phyloP scores from a whole-genome alignment of 2,113 vertebrate species.

The Chitala chitala region DNA sequence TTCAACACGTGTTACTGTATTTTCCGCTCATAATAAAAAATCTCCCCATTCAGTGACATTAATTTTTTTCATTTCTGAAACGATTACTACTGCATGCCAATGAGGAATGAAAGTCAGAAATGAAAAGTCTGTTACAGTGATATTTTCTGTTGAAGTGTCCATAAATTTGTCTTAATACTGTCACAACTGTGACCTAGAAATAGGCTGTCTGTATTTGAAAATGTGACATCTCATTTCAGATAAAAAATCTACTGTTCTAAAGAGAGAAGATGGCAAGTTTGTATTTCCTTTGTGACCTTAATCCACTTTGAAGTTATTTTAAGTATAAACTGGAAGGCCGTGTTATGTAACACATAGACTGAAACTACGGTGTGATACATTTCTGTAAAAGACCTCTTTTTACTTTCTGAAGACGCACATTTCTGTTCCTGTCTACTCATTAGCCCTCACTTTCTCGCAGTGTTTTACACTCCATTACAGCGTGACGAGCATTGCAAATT shows the following conservation, averaged over 20 bases:
- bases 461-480: conserved; percentile 4
- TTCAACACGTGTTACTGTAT: no score
- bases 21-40: no score
- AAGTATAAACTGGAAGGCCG: conserved; percentile 11
- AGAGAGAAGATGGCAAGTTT: conserved; percentile 12
- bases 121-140: not conserved
- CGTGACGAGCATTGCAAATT: conserved; percentile 10
- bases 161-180: not conserved
- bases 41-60: no score
- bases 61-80: not conserved
- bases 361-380: not conserved
- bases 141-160: not conserved
- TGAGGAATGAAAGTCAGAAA: not conserved
- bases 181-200: not conserved
- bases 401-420: not conserved
- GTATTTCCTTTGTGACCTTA: conserved; percentile 12
- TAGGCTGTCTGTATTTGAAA: conserved; percentile 2
- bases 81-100: not conserved
- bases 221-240: not conserved
- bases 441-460: not conserved
- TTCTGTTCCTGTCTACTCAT: not conserved
- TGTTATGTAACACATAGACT: not conserved
- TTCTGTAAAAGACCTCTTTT: conserved; percentile 8
- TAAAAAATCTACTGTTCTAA: conserved; percentile 2
- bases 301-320: conserved; percentile 13